Percentiles rank a stretch among this genome's conserved stretches.
phyloP scores from a whole-genome alignment of 1,140 invertebrate genomes.

The Ephestia elutella region DNA sequence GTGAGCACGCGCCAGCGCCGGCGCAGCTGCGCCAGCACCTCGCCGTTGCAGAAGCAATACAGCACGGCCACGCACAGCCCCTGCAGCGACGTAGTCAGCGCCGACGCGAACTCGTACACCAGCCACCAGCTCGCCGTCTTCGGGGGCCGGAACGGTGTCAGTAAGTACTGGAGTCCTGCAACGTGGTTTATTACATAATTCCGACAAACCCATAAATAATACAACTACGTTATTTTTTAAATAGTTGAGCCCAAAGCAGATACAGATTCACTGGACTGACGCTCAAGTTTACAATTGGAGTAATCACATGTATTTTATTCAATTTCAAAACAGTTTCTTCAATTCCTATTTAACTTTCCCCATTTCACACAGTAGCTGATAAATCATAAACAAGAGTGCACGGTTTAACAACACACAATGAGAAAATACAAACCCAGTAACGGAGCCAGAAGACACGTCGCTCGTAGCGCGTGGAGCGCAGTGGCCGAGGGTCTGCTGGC shows the following conservation, averaged over 20 bases:
- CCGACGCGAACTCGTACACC: slow-evolving; percentile 88
- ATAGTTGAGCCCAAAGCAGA: too few species aligned
- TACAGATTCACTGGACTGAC: too few species aligned
- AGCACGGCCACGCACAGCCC: slow-evolving; percentile 93
- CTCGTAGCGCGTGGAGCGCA: slow-evolving; percentile 87
- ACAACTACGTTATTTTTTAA: too few species aligned
- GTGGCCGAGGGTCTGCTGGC: slow-evolving; percentile 78
- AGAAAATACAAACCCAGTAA: slow-evolving; percentile 76
- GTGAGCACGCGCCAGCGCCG: slow-evolving; percentile 83
- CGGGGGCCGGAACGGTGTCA: slow-evolving; percentile 90
- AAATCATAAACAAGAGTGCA: too few species aligned
- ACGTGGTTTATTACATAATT: slow-evolving; percentile 79
- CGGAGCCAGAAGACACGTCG: slow-evolving; percentile 90
- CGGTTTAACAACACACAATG: too few species aligned
- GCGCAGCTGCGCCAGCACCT: slow-evolving; percentile 90
- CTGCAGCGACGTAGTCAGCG: slow-evolving; percentile 93
- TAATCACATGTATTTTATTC: too few species aligned
- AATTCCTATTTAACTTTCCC: too few species aligned
- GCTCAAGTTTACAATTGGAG: too few species aligned
- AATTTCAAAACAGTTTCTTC: too few species aligned
- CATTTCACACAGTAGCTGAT: too few species aligned
- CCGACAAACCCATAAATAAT: too few species aligned
- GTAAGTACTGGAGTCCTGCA: slow-evolving; percentile 88
- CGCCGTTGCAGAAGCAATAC: slow-evolving; percentile 97
- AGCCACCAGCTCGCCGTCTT: slow-evolving; percentile 81